A percentile compares a stretch with the other conserved stretches of the same genome.
phyloP scores from a whole-genome alignment of 2,113 vertebrate genomes.

The Phrynocephalus versicolor region DNA sequence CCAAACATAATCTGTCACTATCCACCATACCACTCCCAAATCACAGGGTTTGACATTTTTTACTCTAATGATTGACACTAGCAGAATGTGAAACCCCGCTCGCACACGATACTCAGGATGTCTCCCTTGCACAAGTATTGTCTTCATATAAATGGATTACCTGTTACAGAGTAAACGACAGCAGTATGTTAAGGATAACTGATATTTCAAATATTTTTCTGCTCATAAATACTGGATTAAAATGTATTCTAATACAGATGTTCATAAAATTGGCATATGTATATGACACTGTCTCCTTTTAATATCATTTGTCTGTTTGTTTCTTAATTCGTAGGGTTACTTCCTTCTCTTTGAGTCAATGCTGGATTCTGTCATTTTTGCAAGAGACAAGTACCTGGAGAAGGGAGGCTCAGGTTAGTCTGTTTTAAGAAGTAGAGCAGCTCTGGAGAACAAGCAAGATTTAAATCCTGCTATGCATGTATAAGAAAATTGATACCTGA shows the following conservation, averaged over 20 bases:
- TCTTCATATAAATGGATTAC: too few species aligned
- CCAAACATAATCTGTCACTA: too few species aligned
- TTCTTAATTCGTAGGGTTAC: constrained; percentile 83
- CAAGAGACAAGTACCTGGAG: constrained; percentile 88
- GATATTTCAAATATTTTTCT: not conserved
- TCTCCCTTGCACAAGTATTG: too few species aligned
- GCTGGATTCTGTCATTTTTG: constrained; percentile 94
- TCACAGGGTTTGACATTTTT: too few species aligned
- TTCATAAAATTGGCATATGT: not conserved
- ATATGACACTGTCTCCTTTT: not conserved
- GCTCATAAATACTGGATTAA: not conserved
- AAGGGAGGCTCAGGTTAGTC: constrained; percentile 89
- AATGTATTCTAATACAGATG: not conserved
- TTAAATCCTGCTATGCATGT: constrained; percentile 67
- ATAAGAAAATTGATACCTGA: constrained; percentile 67
- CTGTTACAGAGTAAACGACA: not conserved
- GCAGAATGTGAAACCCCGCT: too few species aligned
- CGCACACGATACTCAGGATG: too few species aligned
- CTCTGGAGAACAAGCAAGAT: constrained; percentile 55
- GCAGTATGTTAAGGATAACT: not conserved
- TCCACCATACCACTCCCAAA: too few species aligned
- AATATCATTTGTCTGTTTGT: constrained; percentile 8
- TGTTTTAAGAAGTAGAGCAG: constrained; percentile 64
- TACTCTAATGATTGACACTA: too few species aligned
- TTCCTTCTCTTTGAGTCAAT: constrained; percentile 97